Conservation (phyloP, 1,140 invertebrate genomes). For the Lepidurus packardi region DNA sequence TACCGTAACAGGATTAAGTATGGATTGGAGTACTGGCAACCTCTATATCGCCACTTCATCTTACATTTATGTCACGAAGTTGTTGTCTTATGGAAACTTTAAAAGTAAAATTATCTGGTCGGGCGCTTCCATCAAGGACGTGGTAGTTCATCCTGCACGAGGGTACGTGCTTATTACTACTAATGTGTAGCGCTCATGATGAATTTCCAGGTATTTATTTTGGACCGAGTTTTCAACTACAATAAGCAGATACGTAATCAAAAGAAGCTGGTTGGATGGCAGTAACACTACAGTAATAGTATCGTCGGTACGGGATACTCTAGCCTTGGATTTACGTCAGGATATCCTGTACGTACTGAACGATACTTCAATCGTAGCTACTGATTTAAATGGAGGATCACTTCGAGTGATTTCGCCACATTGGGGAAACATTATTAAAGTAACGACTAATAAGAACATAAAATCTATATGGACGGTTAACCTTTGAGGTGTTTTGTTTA, state of each 20-base stretch:
- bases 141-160: background rate
- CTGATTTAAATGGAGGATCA: background rate
- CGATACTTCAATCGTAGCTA: background rate
- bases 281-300: background rate
- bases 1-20: background rate
- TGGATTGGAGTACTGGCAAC: slow-evolving; percentile 3
- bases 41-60: background rate
- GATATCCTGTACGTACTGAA: background rate
- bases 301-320: background rate
- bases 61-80: background rate
- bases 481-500: background rate
- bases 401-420: background rate
- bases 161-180: background rate
- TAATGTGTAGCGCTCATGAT: background rate
- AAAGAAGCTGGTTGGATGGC: background rate
- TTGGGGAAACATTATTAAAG: background rate
- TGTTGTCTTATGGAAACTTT: background rate
- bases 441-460: background rate
- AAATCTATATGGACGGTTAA: background rate
- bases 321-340: background rate
- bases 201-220: background rate
- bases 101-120: slow-evolving; percentile 5
- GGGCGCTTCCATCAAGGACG: background rate
- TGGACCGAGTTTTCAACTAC: background rate
- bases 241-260: background rate